Percentiles rank a stretch among this genome's conserved stretches.
phyloP scores from a whole-genome alignment of 2,113 vertebrate genomes.

The Oreochromis aureus region DNA sequence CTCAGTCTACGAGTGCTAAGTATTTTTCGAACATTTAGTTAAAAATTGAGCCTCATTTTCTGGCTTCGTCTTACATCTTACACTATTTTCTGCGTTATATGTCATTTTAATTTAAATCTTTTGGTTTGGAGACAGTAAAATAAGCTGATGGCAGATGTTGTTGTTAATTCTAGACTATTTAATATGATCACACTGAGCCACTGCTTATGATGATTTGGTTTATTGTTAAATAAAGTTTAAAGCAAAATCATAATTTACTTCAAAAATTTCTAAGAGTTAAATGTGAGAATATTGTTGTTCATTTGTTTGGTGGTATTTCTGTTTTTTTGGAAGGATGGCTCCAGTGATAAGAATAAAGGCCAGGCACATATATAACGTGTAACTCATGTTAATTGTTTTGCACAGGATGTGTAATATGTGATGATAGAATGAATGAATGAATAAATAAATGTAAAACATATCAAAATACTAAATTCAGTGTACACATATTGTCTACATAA shows the following conservation, averaged over 20 bases:
- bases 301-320: background rate
- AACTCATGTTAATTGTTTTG: background rate
- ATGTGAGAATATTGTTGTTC: background rate
- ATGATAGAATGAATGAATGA: background rate
- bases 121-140: background rate
- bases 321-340: background rate
- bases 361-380: background rate
- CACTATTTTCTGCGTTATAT: background rate
- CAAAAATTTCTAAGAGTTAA: accelerated
- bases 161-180: background rate
- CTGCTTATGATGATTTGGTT: background rate
- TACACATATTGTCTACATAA: background rate
- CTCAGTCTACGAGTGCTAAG: background rate
- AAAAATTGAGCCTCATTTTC: background rate
- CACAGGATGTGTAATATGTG: background rate
- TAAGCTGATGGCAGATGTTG: background rate
- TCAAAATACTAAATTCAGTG: background rate
- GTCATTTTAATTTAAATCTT: background rate
- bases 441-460: background rate
- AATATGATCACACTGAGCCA: background rate
- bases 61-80: background rate
- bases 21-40: background rate
- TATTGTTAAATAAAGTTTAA: background rate
- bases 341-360: background rate
- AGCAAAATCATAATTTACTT: background rate